Evolutionary conservation across 1,140 invertebrate genomes (phyloP), one percentile per base, ranked within the genome.

Genomic region (Bradynema listronoti): DNA sequence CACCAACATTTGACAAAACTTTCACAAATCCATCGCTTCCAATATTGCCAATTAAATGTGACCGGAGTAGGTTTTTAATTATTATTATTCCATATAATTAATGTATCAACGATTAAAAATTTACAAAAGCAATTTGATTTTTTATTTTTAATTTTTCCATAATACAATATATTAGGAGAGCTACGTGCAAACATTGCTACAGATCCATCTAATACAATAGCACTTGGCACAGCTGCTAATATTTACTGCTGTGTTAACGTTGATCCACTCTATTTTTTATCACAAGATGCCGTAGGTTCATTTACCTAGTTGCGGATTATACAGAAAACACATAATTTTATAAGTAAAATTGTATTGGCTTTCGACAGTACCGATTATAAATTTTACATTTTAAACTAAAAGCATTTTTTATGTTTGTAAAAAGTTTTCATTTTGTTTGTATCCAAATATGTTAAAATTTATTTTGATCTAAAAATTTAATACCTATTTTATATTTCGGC

Each of bases 231-330:
- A 5, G 61, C 68, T 29, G 64, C 68, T 2, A 73, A 63, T 2
- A 22, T 75, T 7, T 75, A 60, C 41, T 75, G 73, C 43, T 75
- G 73, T 55, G 47, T 75, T n/a, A 75, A 75, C 47, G 27, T 75
- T 7, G 73, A 75, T 57, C 73, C 73, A 1, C 57, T 65, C 6
- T 61, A 53, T n/a, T 68, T 71, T 39, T 65, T 75, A 30, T 51
- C 73, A 24, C 56, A 65, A 19, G 58, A 73, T 27, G 75, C 65
- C 11, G 73, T 75, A 9, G 50, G 51, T 41, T 75, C n/a, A n/a
- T n/a, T n/a, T n/a, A n/a, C n/a, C n/a, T n/a, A n/a, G n/a, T n/a
- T n/a, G n/a, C n/a, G n/a, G n/a, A n/a, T 75, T 46, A 46, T 78
- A n/a, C 73, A 75, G 45, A 75, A 78, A 19, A 11, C 36, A 39